Conservation (phyloP, 2,113 vertebrate genomes). For the Ursus arctos region DNA sequence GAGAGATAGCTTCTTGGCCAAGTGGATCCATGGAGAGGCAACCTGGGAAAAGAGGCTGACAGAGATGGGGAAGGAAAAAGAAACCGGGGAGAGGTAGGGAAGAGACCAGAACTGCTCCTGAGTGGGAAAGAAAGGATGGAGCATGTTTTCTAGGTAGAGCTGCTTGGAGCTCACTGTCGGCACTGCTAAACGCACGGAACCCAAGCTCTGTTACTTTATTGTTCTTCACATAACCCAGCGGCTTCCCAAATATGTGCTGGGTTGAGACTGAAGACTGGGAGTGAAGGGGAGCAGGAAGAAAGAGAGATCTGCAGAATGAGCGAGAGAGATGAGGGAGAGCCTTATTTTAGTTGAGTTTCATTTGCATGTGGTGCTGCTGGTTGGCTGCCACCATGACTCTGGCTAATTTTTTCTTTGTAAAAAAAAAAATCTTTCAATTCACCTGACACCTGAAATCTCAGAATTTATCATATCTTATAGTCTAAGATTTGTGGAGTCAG, state of each 20-base stretch:
- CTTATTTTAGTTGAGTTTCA: background rate
- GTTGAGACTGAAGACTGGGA: background rate
- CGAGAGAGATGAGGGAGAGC: background rate
- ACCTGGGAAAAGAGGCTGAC: background rate
- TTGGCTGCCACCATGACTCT: accelerated
- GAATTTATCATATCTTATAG: background rate
- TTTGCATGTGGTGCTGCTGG: accelerated
- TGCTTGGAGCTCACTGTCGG: accelerated
- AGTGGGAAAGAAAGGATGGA: background rate
- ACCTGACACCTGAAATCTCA: background rate
- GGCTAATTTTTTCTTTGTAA: background rate
- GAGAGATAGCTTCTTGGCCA: background rate
- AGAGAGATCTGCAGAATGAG: background rate
- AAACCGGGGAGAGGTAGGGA: accelerated
- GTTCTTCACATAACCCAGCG: accelerated
- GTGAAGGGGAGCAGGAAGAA: background rate
- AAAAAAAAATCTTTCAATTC: background rate
- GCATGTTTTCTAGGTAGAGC: too few species aligned
- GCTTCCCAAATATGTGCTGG: background rate
- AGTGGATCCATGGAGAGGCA: background rate
- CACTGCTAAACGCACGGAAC: accelerated
- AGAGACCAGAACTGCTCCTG: background rate
- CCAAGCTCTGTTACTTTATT: background rate
- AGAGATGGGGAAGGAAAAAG: background rate
- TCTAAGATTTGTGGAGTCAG: background rate